A percentile compares a stretch with the other conserved stretches of the same genome.
Evolutionary conservation across 1,140 invertebrate species (phyloP).

Genomic region (Achatina immaculata): DNA sequence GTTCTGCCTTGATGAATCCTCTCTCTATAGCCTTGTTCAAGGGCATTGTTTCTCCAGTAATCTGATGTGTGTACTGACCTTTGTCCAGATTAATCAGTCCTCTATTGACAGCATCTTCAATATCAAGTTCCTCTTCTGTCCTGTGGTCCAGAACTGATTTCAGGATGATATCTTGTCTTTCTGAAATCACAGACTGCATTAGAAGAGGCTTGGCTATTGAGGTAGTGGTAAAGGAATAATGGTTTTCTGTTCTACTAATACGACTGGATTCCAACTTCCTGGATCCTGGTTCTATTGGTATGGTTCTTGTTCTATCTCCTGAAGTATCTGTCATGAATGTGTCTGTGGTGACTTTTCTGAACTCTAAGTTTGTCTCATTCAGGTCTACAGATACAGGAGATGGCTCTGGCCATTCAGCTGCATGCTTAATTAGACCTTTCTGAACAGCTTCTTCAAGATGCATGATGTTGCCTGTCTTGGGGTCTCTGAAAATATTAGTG

Average conservation of each 20-base stretch:
- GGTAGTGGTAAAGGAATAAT: conserved; percentile 64
- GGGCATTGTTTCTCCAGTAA: conserved; percentile 77
- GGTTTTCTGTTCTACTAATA: conserved; percentile 55
- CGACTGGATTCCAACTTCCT: conserved; percentile 56
- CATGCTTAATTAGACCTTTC: conserved; percentile 82
- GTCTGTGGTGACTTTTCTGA: conserved; percentile 35
- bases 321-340: conserved; percentile 42
- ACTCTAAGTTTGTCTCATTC: conserved; percentile 36
- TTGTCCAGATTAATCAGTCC: conserved; percentile 72
- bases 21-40: conserved; percentile 83
- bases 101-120: conserved; percentile 82
- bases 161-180: conserved; percentile 62
- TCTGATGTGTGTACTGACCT: conserved; percentile 85
- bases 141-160: conserved; percentile 84
- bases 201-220: conserved; percentile 59
- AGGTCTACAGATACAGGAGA: conserved; percentile 78
- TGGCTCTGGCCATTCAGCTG: conserved; percentile 83
- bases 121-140: conserved; percentile 82
- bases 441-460: conserved; percentile 86
- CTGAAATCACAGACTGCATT: conserved; percentile 59
- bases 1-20: conserved; percentile 61
- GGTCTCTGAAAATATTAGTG: conserved; percentile 85
- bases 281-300: conserved; percentile 40
- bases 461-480: conserved; percentile 80
- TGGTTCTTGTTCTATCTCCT: conserved; percentile 41